A percentile compares a stretch with the other conserved stretches of the same genome.
phyloP scores from a whole-genome alignment of 2,113 vertebrate genomes.

The rat (Rattus norvegicus) region DNA sequence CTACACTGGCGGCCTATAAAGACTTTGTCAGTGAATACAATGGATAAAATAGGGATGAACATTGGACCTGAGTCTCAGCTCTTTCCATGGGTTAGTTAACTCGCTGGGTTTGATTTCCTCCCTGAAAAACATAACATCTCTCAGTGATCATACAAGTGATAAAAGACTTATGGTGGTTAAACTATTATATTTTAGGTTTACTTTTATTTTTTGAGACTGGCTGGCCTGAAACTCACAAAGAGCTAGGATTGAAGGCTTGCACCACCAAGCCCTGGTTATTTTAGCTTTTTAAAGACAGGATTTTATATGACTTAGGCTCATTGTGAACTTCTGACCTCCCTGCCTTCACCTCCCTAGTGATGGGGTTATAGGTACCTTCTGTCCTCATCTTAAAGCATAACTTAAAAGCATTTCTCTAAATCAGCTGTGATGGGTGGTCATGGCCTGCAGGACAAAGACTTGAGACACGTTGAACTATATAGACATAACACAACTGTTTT shows the following conservation, averaged over 20 bases:
- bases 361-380: not conserved
- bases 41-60: not conserved
- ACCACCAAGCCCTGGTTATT: not conserved
- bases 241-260: not conserved
- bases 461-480: not conserved
- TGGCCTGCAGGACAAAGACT: not conserved
- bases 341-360: not conserved
- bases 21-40: not conserved
- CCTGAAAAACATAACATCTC: not conserved
- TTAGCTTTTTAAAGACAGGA: not conserved
- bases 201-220: not conserved
- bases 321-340: not conserved
- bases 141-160: not conserved
- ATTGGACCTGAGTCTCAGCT: not conserved
- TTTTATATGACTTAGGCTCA: not conserved
- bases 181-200: not conserved
- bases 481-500: not conserved
- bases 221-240: not conserved
- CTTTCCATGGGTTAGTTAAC: not conserved
- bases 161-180: not conserved
- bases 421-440: not conserved
- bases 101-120: conserved; percentile 1
- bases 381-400: not conserved
- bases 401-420: not conserved
- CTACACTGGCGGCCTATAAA: not conserved